These are phyloP conservation scores for Pogonomyrmex barbatus DNA, from an alignment of 1,140 invertebrate species.

Conservation along the genomic window DNA sequence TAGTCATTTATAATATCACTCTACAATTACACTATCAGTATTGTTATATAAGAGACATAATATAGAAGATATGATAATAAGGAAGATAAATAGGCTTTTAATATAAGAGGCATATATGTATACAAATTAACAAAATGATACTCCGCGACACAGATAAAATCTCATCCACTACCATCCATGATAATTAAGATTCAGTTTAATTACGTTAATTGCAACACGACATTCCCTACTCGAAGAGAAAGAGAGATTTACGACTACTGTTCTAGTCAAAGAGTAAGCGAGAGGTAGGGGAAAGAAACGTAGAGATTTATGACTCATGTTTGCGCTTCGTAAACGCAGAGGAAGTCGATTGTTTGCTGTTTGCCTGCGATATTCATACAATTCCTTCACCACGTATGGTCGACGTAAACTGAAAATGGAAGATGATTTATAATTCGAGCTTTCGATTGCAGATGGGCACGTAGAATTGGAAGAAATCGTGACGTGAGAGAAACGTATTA, in stretches of 20 bases:
- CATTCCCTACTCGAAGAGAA: constrained; percentile 29
- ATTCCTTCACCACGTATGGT: constrained; percentile 36
- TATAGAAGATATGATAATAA: constrained; percentile 5
- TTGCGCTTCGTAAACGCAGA: constrained; percentile 58
- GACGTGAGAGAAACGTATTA: neutral
- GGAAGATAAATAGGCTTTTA: constrained; percentile 11
- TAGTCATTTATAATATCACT: neutral
- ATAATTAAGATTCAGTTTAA: constrained; percentile 63
- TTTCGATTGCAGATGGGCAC: neutral
- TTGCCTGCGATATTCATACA: constrained; percentile 37
- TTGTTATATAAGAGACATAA: neutral
- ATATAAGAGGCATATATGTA: neutral
- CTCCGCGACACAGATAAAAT: constrained; percentile 49
- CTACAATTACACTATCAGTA: neutral
- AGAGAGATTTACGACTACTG: constrained; percentile 49
- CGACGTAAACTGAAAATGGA: constrained; percentile 10
- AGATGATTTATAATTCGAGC: constrained; percentile 41
- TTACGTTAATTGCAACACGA: constrained; percentile 60
- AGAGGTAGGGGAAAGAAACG: constrained; percentile 49
- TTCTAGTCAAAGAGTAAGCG: constrained; percentile 52
- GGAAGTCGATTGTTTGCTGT: constrained; percentile 61
- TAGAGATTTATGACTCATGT: constrained; percentile 60
- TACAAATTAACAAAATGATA: neutral
- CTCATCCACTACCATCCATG: constrained; percentile 28
- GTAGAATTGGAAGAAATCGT: neutral